Base-by-base conservation (phyloP, 2,113 vertebrate genomes). In the Alethe castanea region DNA sequence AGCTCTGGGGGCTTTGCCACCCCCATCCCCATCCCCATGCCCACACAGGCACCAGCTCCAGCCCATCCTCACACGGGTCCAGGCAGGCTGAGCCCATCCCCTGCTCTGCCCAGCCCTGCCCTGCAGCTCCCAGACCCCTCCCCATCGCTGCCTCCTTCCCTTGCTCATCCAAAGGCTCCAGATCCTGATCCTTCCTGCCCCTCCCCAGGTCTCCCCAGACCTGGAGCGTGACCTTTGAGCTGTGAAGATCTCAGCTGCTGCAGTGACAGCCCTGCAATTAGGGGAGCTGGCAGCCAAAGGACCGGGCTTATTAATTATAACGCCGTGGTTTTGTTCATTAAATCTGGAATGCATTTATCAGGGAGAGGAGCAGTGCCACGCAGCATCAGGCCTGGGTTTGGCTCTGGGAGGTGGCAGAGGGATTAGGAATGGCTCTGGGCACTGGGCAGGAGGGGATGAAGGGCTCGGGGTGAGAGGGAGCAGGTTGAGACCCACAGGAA, bases 401-500 rank as follows among this genome's bases (percentile, higher is more conserved):
- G 18, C 36, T 26, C 16, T 25, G 73, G 4, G 66, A 50, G 86
- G 2, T 26, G 86, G 66, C 79, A 50, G 62, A 65, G 61, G 86
- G 81, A n/a, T 59, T 35, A 74, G 88, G 92, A 26, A 87, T 24
- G 84, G 6, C n/a, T 65, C 60, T 5, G 69, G 74, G 88, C 60
- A 60, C 45, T 25, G 56, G 42, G 88, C 45, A n/a, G 86, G 90
- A 94, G 57, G 65, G 81, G 84, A 78, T 9, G 62, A 4, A 76
- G 0, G 16, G 50, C 65, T 86, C 62, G 11, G 62, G 67, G 11
- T 1, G 82, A 53, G 82, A 72, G 61, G 48, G 80, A 91, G 76
- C 26, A 12, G 82, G 81, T 16, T 66, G 90, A 81, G 93, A 84
- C 48, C n/a, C 70, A 71, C 66, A 86, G 83, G 47, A 47, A 93